Evolutionary conservation across 2,888 invertebrate genomes (phyloP).

Genomic region (Caenorhabditis sp.): DNA sequence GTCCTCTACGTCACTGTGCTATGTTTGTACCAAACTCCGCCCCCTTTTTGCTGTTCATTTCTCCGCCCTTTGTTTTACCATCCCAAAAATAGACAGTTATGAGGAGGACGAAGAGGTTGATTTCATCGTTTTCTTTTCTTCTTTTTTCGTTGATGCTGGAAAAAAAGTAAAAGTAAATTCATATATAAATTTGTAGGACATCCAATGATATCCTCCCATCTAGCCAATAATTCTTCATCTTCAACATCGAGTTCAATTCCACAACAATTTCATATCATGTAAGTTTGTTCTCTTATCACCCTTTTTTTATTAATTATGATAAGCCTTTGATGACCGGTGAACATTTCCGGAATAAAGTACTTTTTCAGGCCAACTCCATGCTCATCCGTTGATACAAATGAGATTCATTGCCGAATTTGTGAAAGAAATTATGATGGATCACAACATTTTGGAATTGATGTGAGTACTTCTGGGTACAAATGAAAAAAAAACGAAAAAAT

Average conservation of each 20-base stretch:
- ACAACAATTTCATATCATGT: neutral
- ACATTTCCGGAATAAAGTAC: no score
- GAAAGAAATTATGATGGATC: conserved; percentile 38
- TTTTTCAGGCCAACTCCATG: neutral
- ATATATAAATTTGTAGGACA: neutral
- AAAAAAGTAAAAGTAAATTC: no score
- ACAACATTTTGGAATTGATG: conserved; percentile 42
- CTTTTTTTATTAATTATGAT: neutral
- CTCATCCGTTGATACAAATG: neutral
- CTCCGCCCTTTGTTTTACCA: neutral
- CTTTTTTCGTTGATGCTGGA: neutral
- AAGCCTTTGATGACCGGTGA: no score
- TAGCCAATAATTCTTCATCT: neutral
- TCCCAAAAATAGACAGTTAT: neutral
- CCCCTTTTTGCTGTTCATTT: neutral
- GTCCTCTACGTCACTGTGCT: conserved; percentile 19
- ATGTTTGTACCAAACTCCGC: conserved; percentile 17
- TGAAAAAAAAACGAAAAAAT: no score
- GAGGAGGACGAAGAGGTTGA: no score
- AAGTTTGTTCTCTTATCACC: neutral
- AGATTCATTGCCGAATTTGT: conserved; percentile 36
- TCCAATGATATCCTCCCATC: neutral
- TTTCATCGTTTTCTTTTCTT: neutral
- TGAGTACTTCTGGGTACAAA: no score
- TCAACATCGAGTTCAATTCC: neutral